phyloP scores from a whole-genome alignment of 92 coral and sea anemone species.

The Blastomussa wellsi region DNA sequence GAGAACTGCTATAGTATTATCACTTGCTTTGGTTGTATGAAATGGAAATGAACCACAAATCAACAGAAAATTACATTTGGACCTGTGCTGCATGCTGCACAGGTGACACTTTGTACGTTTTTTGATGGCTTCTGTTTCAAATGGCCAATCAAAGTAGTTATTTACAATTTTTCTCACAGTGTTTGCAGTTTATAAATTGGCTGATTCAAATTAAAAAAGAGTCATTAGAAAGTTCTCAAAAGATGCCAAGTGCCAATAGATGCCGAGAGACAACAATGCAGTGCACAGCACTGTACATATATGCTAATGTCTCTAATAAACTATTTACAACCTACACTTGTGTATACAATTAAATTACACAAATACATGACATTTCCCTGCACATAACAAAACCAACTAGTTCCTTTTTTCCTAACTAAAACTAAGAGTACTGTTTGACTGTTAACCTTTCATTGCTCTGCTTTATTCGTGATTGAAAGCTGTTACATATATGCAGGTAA shows the following conservation, averaged over 20 bases:
- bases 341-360: conserved; percentile 8
- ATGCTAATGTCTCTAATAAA: neutral
- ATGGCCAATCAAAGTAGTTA: too few relatives aligned
- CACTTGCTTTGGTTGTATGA: neutral
- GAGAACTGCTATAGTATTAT: neutral
- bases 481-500: neutral
- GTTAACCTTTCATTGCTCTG: neutral
- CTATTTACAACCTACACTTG: neutral
- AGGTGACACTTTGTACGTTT: too few relatives aligned
- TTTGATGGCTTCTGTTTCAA: too few relatives aligned
- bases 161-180: too few relatives aligned
- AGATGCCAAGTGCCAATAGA: too few relatives aligned
- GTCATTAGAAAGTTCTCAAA: too few relatives aligned
- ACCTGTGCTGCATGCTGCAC: neutral
- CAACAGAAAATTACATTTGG: neutral
- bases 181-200: too few relatives aligned
- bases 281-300: too few relatives aligned
- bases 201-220: too few relatives aligned
- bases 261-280: too few relatives aligned
- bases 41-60: neutral
- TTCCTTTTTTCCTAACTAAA: too few relatives aligned
- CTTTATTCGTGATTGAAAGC: neutral
- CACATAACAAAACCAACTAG: too few relatives aligned
- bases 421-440: neutral
- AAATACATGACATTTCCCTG: conserved; percentile 13